Percentiles rank a stretch among this genome's conserved stretches.
phyloP scores from a whole-genome alignment of 2,113 vertebrate genomes.

The Thymallus thymallus region DNA sequence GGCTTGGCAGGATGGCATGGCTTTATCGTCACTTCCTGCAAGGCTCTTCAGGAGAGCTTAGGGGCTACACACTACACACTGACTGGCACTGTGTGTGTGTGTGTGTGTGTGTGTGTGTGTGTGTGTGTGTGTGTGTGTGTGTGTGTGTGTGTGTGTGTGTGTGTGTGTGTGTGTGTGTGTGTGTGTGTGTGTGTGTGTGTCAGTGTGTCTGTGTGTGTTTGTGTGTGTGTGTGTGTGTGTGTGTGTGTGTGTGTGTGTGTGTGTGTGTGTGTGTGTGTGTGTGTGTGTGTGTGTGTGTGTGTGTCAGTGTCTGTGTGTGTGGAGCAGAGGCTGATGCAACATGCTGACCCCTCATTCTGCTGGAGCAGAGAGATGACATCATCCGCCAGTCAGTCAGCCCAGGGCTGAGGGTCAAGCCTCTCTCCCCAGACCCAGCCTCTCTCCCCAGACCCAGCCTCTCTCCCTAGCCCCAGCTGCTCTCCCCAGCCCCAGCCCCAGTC shows the following conservation, averaged over 20 bases:
- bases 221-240: too few relatives aligned
- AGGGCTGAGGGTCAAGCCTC: background rate
- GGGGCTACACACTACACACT: conserved; percentile 30
- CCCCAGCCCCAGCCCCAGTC: too few relatives aligned
- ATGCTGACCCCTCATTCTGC: conserved; percentile 36
- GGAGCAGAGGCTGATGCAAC: conserved; percentile 19
- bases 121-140: conserved; percentile 10
- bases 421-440: too few relatives aligned
- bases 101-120: conserved; percentile 41
- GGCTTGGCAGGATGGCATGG: conserved; percentile 58
- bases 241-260: background rate
- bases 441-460: too few relatives aligned
- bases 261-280: conserved; percentile 26
- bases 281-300: conserved; percentile 1
- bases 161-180: too few relatives aligned
- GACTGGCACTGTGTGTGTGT: background rate
- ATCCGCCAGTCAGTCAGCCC: conserved; percentile 31
- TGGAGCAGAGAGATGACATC: conserved; percentile 39
- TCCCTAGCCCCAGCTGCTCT: too few relatives aligned
- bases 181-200: too few relatives aligned
- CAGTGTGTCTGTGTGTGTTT: too few relatives aligned
- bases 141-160: too few relatives aligned
- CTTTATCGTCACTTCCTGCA: conserved; percentile 61
- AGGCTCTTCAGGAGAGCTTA: conserved; percentile 55
- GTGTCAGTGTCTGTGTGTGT: conserved; percentile 8